These are phyloP conservation scores for Colaptes auratus DNA, from an alignment of 2,113 vertebrate species.

Conservation along the genomic window DNA sequence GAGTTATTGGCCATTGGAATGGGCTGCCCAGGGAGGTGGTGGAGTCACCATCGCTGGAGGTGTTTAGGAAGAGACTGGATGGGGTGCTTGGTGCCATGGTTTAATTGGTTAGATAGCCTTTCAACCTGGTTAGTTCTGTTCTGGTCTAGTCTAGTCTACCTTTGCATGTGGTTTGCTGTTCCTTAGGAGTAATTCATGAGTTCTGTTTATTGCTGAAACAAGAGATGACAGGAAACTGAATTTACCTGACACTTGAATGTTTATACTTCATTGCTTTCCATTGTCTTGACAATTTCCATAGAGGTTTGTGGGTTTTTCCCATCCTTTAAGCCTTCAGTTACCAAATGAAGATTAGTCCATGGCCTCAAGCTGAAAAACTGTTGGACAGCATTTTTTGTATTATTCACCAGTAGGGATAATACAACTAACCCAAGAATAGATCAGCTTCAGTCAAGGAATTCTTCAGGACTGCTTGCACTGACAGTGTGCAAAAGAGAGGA, in stretches of 20 bases:
- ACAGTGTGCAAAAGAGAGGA: neutral
- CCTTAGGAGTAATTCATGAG: neutral
- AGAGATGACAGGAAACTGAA: conserved; percentile 24
- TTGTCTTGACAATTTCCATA: conserved; percentile 34
- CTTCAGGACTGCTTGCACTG: neutral
- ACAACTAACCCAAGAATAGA: neutral
- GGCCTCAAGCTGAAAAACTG: neutral
- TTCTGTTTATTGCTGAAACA: conserved; percentile 1
- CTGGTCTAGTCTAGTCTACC: neutral
- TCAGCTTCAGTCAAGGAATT: neutral
- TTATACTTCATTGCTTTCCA: conserved; percentile 44
- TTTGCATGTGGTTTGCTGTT: neutral
- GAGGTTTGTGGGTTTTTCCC: neutral
- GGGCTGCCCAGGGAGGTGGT: too few species aligned
- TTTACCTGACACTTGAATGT: neutral
- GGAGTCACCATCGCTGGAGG: too few species aligned
- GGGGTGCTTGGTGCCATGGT: too few species aligned
- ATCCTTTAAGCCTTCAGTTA: neutral
- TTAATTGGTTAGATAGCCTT: too few species aligned
- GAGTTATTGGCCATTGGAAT: too few species aligned
- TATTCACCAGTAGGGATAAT: neutral
- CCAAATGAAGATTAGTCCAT: neutral
- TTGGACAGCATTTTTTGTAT: neutral
- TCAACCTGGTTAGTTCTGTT: too few species aligned
- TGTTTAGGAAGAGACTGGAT: too few species aligned